phyloP scores from a whole-genome alignment of 1,140 invertebrate genomes.

The Eciton burchellii region DNA sequence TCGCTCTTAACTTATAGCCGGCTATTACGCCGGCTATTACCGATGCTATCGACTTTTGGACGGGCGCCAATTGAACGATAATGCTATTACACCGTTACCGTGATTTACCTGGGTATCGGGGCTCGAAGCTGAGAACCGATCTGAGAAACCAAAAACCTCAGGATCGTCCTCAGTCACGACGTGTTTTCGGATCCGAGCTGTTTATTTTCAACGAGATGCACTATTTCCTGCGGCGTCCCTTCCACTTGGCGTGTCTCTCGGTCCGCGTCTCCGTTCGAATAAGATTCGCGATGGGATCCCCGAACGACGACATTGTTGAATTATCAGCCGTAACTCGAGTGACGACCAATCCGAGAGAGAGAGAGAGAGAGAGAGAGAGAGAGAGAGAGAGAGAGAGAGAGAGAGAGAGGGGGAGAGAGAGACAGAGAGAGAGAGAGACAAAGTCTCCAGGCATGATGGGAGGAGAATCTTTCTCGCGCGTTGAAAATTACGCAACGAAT shows the following conservation, averaged over 20 bases:
- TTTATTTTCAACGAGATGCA: not conserved
- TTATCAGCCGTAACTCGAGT: no score
- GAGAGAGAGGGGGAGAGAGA: no score
- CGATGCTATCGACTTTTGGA: constrained; percentile 41
- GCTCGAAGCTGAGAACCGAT: not conserved
- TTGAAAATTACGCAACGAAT: constrained; percentile 5
- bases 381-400: no score
- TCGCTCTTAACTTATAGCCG: constrained; percentile 31
- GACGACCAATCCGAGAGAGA: not conserved
- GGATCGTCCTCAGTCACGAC: constrained; percentile 1
- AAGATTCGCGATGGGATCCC: constrained; percentile 24
- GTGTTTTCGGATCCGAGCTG: not conserved
- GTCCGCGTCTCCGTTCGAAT: not conserved
- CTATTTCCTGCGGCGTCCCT: not conserved
- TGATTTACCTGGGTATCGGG: constrained; percentile 18
- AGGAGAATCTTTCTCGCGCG: not conserved
- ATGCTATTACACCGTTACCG: constrained; percentile 38
- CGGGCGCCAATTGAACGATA: constrained; percentile 20
- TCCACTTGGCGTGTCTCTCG: not conserved
- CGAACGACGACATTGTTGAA: no score
- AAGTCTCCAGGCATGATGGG: no score
- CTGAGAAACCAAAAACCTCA: not conserved
- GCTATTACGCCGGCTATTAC: constrained; percentile 23
- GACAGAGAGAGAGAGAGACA: no score
- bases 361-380: no score